Percentiles rank a stretch among this genome's conserved stretches.
These are phyloP conservation scores for Trissolcus japonicus DNA, from an alignment of 2,888 invertebrate genomes.

Conservation along the genomic window DNA sequence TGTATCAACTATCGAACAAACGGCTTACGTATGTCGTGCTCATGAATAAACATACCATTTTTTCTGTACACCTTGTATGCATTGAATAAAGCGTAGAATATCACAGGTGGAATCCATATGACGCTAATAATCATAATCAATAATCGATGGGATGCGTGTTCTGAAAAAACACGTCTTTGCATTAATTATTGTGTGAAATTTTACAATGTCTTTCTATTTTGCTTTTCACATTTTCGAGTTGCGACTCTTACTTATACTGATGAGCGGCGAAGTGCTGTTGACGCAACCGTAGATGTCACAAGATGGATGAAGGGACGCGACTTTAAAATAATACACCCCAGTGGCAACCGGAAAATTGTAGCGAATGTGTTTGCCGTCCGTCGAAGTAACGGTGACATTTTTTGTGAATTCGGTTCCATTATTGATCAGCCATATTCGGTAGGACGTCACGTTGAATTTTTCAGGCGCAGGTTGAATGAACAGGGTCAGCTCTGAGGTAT, in stretches of 20 bases:
- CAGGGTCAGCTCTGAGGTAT: conserved; percentile 62
- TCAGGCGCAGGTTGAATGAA: conserved; percentile 69
- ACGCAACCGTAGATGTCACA: conserved; percentile 68
- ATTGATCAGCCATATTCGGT: conserved; percentile 70
- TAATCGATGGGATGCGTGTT: conserved; percentile 64
- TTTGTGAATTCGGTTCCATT: conserved; percentile 63
- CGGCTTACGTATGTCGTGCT: not conserved
- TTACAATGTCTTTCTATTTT: too few relatives aligned
- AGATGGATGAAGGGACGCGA: conserved; percentile 67
- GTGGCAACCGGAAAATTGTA: conserved; percentile 65
- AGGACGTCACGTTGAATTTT: conserved; percentile 68
- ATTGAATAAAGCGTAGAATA: conserved; percentile 68
- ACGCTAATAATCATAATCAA: conserved; percentile 73
- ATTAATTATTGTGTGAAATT: too few relatives aligned
- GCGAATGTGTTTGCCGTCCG: conserved; percentile 57
- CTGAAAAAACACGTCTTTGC: conserved; percentile 49
- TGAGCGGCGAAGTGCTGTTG: conserved; percentile 70
- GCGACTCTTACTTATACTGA: conserved; percentile 70
- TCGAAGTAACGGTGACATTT: conserved; percentile 47
- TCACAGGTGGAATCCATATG: conserved; percentile 71
- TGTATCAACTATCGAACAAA: not conserved
- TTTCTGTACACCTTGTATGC: conserved; percentile 67
- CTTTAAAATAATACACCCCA: conserved; percentile 70
- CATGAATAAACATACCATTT: conserved; percentile 58
- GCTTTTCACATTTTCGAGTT: too few relatives aligned